Percentiles rank a stretch among this genome's conserved stretches.
These are phyloP conservation scores for Seriola quinqueradiata DNA, from an alignment of 2,113 vertebrate species.

Conservation along the genomic window DNA sequence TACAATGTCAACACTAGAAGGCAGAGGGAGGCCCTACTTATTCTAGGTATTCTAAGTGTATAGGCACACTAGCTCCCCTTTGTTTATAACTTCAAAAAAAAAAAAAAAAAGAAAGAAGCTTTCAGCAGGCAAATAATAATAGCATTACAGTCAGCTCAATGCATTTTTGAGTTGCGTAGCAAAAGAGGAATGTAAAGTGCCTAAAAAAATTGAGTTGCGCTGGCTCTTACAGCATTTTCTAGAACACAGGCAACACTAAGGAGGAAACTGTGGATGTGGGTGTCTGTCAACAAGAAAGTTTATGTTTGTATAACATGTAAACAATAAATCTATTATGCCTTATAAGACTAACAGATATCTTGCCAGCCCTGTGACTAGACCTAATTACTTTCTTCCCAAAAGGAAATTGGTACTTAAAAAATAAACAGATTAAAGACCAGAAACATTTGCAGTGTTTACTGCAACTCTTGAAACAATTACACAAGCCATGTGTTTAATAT, in stretches of 20 bases:
- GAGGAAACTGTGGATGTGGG: slow-evolving; percentile 17
- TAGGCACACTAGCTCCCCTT: slow-evolving; percentile 14
- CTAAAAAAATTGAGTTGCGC: slow-evolving; percentile 24
- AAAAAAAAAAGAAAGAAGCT: slow-evolving; percentile 36
- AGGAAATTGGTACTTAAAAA: slow-evolving; percentile 46
- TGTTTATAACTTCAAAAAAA: slow-evolving; percentile 55
- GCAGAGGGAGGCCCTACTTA: slow-evolving; percentile 54
- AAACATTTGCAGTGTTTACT: slow-evolving; percentile 40
- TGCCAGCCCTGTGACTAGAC: slow-evolving; percentile 47
- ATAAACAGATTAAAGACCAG: slow-evolving; percentile 36
- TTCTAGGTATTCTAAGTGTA: slow-evolving; percentile 49
- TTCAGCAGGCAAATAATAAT: slow-evolving; percentile 73
- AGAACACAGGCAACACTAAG: slow-evolving; percentile 26
- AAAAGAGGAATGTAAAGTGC: slow-evolving; percentile 71
- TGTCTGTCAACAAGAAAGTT: slow-evolving; percentile 40
- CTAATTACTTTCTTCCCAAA: slow-evolving; percentile 46
- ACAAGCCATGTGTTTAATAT: not conserved
- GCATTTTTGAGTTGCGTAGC: slow-evolving; percentile 69
- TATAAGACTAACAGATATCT: slow-evolving; percentile 29
- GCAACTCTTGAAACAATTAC: slow-evolving; percentile 33
- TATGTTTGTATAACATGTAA: slow-evolving; percentile 34
- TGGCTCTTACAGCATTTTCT: slow-evolving; percentile 13
- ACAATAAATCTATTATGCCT: slow-evolving; percentile 44
- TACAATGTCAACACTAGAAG: slow-evolving; percentile 55
- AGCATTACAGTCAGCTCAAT: slow-evolving; percentile 56